Percentiles rank a stretch among this genome's conserved stretches.
These are phyloP conservation scores for Drosophila murphyi DNA, from an alignment of 1,140 invertebrate genomes.

Conservation along the genomic window DNA sequence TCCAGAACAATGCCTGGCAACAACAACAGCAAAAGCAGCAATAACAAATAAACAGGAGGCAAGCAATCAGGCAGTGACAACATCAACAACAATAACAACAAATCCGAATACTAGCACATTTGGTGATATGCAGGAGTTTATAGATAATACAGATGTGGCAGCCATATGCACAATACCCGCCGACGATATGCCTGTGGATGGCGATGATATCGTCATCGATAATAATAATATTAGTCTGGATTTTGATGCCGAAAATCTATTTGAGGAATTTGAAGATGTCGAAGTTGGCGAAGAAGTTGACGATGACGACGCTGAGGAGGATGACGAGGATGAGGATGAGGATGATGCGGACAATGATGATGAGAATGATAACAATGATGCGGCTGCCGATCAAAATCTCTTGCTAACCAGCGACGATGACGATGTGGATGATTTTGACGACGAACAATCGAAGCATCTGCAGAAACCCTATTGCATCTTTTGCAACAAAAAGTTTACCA, in stretches of 20 bases:
- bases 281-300: constrained; percentile 56
- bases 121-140: constrained; percentile 75
- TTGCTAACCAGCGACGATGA: constrained; percentile 70
- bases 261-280: constrained; percentile 76
- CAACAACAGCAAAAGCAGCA: background rate
- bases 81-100: background rate
- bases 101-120: constrained; percentile 50
- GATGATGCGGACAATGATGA: constrained; percentile 69
- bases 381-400: constrained; percentile 65
- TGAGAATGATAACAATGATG: constrained; percentile 68
- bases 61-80: constrained; percentile 10
- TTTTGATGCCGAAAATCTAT: constrained; percentile 77
- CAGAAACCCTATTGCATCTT: constrained; percentile 77
- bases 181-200: constrained; percentile 72
- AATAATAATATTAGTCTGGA: constrained; percentile 76
- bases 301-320: constrained; percentile 51
- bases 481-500: constrained; percentile 78
- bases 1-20: constrained; percentile 31
- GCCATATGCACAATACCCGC: constrained; percentile 73
- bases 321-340: constrained; percentile 74
- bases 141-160: constrained; percentile 70
- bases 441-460: constrained; percentile 69
- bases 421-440: constrained; percentile 71
- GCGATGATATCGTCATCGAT: constrained; percentile 73
- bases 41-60: background rate